Evolutionary conservation across 1,140 invertebrate species (phyloP).

Genomic region (Eumeta japonica): DNA sequence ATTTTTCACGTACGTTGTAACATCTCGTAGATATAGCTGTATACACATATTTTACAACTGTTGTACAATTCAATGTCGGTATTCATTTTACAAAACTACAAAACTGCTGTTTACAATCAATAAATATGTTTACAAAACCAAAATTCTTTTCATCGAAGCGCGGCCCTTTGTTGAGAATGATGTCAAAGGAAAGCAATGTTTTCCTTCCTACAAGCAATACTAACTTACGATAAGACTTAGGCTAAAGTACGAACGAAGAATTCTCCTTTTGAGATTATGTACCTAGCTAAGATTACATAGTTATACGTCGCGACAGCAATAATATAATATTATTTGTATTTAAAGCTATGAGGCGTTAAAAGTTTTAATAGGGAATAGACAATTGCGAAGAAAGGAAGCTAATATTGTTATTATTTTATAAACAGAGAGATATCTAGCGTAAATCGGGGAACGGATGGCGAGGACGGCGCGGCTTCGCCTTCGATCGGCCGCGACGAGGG

Average conservation of each 20-base stretch:
- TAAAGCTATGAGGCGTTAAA: conserved; percentile 54
- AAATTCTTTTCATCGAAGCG: conserved; percentile 1
- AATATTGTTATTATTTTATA: conserved; percentile 52
- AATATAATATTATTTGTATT: conserved; percentile 54
- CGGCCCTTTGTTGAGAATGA: conserved; percentile 33
- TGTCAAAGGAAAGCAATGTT: conserved; percentile 36
- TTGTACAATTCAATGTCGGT: too few species aligned
- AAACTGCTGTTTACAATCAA: too few species aligned
- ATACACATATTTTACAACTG: too few species aligned
- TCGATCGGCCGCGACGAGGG: too few species aligned
- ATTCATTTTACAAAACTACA: too few species aligned
- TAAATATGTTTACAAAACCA: too few species aligned
- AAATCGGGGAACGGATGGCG: conserved; percentile 14
- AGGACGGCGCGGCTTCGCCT: too few species aligned
- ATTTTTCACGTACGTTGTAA: too few species aligned
- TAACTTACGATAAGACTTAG: conserved; percentile 39
- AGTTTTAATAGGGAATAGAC: conserved; percentile 50
- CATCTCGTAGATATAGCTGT: too few species aligned
- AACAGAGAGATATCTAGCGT: conserved; percentile 42
- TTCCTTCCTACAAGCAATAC: conserved; percentile 53
- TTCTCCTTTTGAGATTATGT: conserved; percentile 53
- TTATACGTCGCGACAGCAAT: conserved; percentile 52
- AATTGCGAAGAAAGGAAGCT: conserved; percentile 51
- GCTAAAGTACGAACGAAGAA: conserved; percentile 42
- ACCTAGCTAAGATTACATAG: conserved; percentile 45